Evolutionary conservation across 1,140 invertebrate genomes (phyloP), one percentile per base, ranked within the genome.

Genomic region (Lepidurus arcticus): DNA sequence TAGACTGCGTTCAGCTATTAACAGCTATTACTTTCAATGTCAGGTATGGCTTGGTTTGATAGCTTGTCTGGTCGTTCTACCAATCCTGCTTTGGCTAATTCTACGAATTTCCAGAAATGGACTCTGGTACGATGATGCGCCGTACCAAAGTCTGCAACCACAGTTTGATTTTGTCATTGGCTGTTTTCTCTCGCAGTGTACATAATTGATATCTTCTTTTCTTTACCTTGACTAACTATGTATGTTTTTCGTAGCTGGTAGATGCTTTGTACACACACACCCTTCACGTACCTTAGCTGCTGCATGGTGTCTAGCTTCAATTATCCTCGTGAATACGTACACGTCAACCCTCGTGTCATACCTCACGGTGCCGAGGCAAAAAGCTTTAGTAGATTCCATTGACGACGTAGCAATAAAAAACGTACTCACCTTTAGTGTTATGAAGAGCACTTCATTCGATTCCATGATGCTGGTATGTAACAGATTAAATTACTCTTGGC

Each of bases 251-350:
- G 26, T 78, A 74, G 78, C 73, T 42, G 74, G 16, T 44, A 78
- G 13, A 43, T 78, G 73, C 42, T 44, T 34, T 44, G 21, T 34
- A 65, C 16, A 65, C 73, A 74, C 42, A n/a, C 73, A 73, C 21
- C 10, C 81, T 1, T 80, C 82, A n/a, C 79, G 83, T 34, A 81
- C 84, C 75, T 73, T 84, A 10, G 73, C 82, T 16, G 81, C 78
- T 21, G 74, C 83, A 74, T 84, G 84, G 84, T 83, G 82, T 81
- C 53, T 82, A 42, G 73, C 80, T 21, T 81, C 81, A 34, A 78
- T 84, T 11, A 81, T 82, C 34, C 74, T 84, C n/a, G 82, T 81
- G 21, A 83, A 83, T 76, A 81, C 80, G 16, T 84, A 84, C 79
- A 79, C 82, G 0, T 82, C 80, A 9, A 80, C 81, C 26, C 80